Conservation (phyloP, 1,140 invertebrate species). For the Heliconius melpomene region DNA sequence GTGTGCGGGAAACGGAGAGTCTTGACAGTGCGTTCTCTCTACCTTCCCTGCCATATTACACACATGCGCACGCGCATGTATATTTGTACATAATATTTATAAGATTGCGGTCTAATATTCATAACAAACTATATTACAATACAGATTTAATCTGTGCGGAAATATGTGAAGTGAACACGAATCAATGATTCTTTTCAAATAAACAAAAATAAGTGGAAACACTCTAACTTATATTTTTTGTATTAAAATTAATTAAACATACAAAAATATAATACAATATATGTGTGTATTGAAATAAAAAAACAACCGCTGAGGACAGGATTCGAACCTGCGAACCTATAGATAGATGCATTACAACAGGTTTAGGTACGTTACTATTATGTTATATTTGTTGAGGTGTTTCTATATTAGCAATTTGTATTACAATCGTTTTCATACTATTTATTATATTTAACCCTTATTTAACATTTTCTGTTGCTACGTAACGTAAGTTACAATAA, state of each 20-base stretch:
- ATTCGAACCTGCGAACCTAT: constrained; percentile 44
- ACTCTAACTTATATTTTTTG: background rate
- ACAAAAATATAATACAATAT: background rate
- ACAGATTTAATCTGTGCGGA: constrained; percentile 10
- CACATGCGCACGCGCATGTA: background rate
- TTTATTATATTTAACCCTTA: no score
- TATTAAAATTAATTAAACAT: background rate
- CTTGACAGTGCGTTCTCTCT: background rate
- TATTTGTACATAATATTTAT: no score
- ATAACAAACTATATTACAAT: constrained; percentile 1
- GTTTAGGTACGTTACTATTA: background rate
- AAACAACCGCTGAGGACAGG: constrained; percentile 45
- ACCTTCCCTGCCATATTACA: no score
- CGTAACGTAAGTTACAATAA: no score
- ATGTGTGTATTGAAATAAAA: background rate
- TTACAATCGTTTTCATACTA: no score
- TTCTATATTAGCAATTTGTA: background rate
- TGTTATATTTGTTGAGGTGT: background rate
- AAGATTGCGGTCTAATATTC: constrained; percentile 11
- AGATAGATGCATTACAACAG: background rate
- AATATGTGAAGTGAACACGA: no score
- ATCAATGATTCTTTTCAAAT: background rate
- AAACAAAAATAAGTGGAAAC: background rate
- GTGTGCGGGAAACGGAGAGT: no score
- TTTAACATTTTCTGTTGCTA: no score